Percentiles rank a stretch among this genome's conserved stretches.
These are phyloP conservation scores for Andrena hattorfiana DNA, from an alignment of 2,888 invertebrate species.

Conservation along the genomic window DNA sequence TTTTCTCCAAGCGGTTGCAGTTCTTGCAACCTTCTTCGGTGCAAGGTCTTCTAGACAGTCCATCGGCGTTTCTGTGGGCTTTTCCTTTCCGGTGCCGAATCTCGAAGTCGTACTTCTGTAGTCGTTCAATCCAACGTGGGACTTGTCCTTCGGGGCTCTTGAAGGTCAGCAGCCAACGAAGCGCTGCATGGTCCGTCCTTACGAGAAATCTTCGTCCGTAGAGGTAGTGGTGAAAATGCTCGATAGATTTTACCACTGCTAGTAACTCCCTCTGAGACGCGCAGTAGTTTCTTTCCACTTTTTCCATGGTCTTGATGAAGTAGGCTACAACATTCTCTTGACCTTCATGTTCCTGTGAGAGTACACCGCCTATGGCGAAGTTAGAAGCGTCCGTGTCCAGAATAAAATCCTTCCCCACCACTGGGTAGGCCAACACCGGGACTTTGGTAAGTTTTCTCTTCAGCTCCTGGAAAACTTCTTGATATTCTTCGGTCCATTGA, in stretches of 20 bases:
- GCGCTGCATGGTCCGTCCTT: too few relatives aligned
- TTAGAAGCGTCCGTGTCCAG: background rate
- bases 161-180: slow-evolving; percentile 12
- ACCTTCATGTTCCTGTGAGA: background rate
- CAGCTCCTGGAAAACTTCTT: too few relatives aligned
- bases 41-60: too few relatives aligned
- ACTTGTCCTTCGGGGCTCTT: background rate
- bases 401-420: background rate
- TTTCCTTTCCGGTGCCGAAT: background rate
- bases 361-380: too few relatives aligned
- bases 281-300: slow-evolving; percentile 5
- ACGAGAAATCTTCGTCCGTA: background rate
- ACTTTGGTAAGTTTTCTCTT: background rate
- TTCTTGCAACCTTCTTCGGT: too few relatives aligned
- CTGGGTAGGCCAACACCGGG: background rate
- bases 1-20: too few relatives aligned
- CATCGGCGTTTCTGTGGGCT: background rate
- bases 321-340: slow-evolving; percentile 9
- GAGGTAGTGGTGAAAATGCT: slow-evolving; percentile 1
- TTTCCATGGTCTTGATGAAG: background rate
- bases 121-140: background rate
- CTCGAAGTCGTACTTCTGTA: slow-evolving; percentile 6
- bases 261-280: background rate
- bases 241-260: background rate
- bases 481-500: too few relatives aligned